These are phyloP conservation scores for Drosophila hydei DNA, from an alignment of 1,140 invertebrate genomes.

Conservation along the genomic window DNA sequence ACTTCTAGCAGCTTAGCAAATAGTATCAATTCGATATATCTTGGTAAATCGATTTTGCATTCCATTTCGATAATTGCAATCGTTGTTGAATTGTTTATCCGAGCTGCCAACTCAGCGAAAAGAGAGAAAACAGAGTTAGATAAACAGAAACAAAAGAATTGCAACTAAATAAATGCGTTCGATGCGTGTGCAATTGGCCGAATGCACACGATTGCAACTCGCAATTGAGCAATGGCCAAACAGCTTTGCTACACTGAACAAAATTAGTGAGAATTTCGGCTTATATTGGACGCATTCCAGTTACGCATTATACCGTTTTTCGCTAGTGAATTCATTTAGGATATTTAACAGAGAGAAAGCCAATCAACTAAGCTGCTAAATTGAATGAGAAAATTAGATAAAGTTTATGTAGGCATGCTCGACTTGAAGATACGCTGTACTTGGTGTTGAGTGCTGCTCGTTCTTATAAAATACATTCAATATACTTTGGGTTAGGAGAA, in stretches of 20 bases:
- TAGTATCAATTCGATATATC: neutral
- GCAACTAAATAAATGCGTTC: neutral
- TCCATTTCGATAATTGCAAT: conserved; percentile 1
- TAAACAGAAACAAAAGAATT: neutral
- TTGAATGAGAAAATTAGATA: neutral
- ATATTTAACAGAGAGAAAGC: neutral
- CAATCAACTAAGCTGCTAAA: neutral
- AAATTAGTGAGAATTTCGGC: neutral
- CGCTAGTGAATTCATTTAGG: neutral
- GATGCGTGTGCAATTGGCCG: conserved; percentile 3
- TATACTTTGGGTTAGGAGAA: neutral
- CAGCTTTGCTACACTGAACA: neutral
- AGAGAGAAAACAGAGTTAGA: neutral
- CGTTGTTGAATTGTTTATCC: neutral
- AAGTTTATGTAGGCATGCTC: neutral
- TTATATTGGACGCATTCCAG: neutral
- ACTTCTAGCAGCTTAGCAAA: no score
- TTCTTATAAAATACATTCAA: no score
- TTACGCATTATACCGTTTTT: no score
- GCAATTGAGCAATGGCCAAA: neutral
- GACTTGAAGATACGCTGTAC: neutral
- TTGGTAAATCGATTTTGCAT: neutral
- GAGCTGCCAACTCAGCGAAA: neutral
- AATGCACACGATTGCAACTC: conserved; percentile 13
- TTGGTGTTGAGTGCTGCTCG: no score